Evolutionary conservation across 1,140 invertebrate species (phyloP).

Genomic region (Ceratosolen fusciceps): DNA sequence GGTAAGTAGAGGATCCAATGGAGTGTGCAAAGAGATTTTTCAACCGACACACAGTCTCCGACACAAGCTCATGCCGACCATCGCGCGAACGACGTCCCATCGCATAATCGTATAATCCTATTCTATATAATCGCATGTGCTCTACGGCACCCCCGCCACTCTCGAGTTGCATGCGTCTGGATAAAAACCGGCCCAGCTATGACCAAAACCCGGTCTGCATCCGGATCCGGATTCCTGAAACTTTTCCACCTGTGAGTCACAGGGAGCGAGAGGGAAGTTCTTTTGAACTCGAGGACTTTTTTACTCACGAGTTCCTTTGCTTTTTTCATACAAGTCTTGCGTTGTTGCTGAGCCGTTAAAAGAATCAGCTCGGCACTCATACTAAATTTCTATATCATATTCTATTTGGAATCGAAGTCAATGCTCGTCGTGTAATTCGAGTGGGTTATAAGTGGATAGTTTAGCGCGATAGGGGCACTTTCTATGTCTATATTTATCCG

Average conservation of each 20-base stretch:
- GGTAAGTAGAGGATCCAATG: conserved; percentile 37
- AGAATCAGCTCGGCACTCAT: not conserved
- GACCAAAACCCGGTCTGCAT: not conserved
- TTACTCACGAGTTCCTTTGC: not conserved
- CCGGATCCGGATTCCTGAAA: not conserved
- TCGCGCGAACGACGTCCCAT: not conserved
- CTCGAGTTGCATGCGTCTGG: not conserved
- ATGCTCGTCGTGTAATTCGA: conserved; percentile 41
- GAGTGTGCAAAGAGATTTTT: conserved; percentile 28
- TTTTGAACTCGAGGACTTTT: not conserved
- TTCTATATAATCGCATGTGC: too few species aligned
- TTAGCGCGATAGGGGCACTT: conserved; percentile 25
- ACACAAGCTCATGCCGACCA: conserved; percentile 43
- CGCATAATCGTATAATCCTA: not conserved
- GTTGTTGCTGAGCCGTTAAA: not conserved
- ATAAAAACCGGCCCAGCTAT: not conserved
- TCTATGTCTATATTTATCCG: conserved; percentile 40
- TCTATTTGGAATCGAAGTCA: conserved; percentile 41
- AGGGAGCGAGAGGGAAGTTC: not conserved
- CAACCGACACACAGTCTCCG: conserved; percentile 40
- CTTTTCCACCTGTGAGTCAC: not conserved
- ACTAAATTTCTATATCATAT: conserved; percentile 3
- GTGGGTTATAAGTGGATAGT: conserved; percentile 37
- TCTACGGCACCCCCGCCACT: too few species aligned
- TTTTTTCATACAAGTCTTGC: not conserved